These are phyloP conservation scores for Seriola quinqueradiata DNA, from an alignment of 2,113 vertebrate species.

Conservation along the genomic window DNA sequence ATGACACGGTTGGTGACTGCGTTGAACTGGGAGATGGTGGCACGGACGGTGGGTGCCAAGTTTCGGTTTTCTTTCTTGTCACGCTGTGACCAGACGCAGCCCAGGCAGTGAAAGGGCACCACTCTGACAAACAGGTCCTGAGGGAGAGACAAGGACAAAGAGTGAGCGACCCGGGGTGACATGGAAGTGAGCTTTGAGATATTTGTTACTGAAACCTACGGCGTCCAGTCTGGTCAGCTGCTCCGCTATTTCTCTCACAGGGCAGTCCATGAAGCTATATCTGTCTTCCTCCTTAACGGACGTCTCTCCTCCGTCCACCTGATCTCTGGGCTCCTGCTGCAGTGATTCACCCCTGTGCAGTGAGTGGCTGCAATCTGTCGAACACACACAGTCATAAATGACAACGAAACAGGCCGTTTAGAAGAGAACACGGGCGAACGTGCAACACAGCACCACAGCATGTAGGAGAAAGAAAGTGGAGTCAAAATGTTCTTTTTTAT, in stretches of 20 bases:
- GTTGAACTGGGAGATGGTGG: slow-evolving; percentile 93
- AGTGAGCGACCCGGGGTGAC: background rate
- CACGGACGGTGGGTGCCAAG: slow-evolving; percentile 86
- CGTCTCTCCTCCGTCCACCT: slow-evolving; percentile 42
- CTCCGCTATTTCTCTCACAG: slow-evolving; percentile 84
- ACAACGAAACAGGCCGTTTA: background rate
- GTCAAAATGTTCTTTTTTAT: background rate
- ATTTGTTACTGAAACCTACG: slow-evolving; percentile 76
- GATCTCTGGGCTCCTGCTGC: slow-evolving; percentile 23
- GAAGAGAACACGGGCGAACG: background rate
- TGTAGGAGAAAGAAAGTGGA: background rate
- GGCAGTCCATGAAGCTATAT: slow-evolving; percentile 83
- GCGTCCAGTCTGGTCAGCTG: slow-evolving; percentile 90
- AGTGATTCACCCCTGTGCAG: background rate
- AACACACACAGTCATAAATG: slow-evolving; percentile 21
- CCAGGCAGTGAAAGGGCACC: slow-evolving; percentile 89
- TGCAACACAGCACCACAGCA: background rate
- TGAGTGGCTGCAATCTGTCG: slow-evolving; percentile 63
- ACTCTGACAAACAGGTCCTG: slow-evolving; percentile 88
- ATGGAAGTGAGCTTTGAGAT: background rate
- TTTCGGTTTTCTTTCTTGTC: slow-evolving; percentile 89
- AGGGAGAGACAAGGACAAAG: background rate
- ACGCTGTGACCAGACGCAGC: slow-evolving; percentile 92
- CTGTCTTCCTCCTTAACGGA: slow-evolving; percentile 41
- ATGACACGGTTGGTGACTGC: slow-evolving; percentile 88